Conservation (phyloP, 2,888 invertebrate genomes). For the Smittia sp. region DNA sequence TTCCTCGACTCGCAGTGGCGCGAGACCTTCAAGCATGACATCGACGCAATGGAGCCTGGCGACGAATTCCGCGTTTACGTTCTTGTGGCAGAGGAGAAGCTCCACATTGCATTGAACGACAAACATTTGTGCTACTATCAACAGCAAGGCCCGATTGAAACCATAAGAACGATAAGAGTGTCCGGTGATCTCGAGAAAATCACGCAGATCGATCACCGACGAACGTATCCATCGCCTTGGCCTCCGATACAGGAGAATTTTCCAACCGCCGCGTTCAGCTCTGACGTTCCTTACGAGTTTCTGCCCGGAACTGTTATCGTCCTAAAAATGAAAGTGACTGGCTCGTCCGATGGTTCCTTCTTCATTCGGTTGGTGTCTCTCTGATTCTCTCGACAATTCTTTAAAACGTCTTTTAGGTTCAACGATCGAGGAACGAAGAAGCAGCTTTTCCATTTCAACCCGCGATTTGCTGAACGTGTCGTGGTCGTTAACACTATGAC, state of each 20-base stretch:
- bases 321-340: not conserved
- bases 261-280: constrained; percentile 3
- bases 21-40: not conserved
- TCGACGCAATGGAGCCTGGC: not conserved
- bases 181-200: constrained; percentile 12
- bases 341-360: not conserved
- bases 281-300: constrained; percentile 15
- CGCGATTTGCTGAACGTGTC: not conserved
- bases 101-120: constrained; percentile 26
- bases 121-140: not conserved
- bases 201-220: constrained; percentile 30
- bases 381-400: no score
- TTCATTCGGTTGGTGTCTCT: no score
- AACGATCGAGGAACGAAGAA: constrained; percentile 14
- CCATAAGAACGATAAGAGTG: not conserved
- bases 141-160: not conserved
- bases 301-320: not conserved
- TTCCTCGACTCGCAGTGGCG: not conserved
- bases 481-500: constrained; percentile 27
- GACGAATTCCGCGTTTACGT: constrained; percentile 11
- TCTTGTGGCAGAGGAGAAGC: constrained; percentile 11
- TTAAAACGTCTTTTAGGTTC: no score
- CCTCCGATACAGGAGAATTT: constrained; percentile 13
- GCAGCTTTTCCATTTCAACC: constrained; percentile 23
- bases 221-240: constrained; percentile 2